These are phyloP conservation scores for Ariolimax columbianus DNA, from an alignment of 2,888 invertebrate species.

Conservation along the genomic window DNA sequence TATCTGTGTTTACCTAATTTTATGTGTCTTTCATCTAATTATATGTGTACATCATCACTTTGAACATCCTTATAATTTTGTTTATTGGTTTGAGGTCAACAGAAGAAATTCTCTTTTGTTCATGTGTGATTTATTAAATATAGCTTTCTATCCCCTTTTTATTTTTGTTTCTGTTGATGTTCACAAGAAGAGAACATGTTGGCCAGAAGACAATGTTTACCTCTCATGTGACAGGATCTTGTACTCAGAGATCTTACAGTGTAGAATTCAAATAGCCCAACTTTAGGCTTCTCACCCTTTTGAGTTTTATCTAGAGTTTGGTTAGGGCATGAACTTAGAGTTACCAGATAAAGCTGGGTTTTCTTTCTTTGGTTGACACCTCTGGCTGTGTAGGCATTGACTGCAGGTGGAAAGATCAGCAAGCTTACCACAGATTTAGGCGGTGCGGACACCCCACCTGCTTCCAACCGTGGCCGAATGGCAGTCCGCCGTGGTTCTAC, in stretches of 20 bases:
- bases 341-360: slow-evolving; percentile 40
- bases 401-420: slow-evolving; percentile 50
- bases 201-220: neutral
- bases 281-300: neutral
- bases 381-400: slow-evolving; percentile 47
- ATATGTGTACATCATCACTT: neutral
- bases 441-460: slow-evolving; percentile 44
- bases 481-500: slow-evolving; percentile 34
- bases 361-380: slow-evolving; percentile 44
- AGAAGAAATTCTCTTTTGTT: slow-evolving; percentile 9
- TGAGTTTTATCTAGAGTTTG: slow-evolving; percentile 8
- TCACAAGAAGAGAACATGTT: neutral
- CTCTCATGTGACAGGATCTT: neutral
- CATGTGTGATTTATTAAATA: neutral
- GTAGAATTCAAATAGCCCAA: neutral
- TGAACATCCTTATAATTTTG: neutral
- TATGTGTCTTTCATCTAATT: neutral
- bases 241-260: neutral
- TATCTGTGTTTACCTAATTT: neutral
- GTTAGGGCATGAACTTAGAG: neutral
- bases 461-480: slow-evolving; percentile 49
- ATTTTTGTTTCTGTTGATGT: neutral
- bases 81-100: neutral
- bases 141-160: neutral
- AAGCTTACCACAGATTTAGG: slow-evolving; percentile 49